phyloP scores from a whole-genome alignment of 2,888 invertebrate species.

The Volucella bombylans region DNA sequence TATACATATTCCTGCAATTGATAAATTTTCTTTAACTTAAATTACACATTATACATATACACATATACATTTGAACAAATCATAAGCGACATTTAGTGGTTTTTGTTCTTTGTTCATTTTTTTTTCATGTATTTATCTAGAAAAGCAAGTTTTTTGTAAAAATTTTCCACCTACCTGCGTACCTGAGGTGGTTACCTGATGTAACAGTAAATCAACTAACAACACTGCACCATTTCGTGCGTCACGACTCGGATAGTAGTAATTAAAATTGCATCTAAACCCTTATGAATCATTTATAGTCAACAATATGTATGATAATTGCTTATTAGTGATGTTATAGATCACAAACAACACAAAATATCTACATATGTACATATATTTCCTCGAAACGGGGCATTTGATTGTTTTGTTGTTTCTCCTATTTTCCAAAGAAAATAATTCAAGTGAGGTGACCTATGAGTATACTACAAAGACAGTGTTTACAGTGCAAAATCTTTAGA shows the following conservation, averaged over 20 bases:
- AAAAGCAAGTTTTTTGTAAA: background rate
- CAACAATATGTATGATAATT: slow-evolving; percentile 27
- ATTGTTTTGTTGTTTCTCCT: slow-evolving; percentile 8
- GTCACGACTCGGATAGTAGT: slow-evolving; percentile 20
- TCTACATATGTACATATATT: background rate
- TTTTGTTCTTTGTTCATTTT: background rate
- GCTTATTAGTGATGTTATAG: slow-evolving; percentile 5
- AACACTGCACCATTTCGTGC: slow-evolving; percentile 11
- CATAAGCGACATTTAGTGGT: background rate
- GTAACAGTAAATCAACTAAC: background rate
- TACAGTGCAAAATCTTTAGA: too few species aligned
- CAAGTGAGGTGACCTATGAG: too few species aligned
- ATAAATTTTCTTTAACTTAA: background rate
- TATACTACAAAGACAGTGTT: too few species aligned
- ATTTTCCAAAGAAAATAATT: background rate
- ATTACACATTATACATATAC: too few species aligned
- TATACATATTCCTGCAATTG: too few species aligned
- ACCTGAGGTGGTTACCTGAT: background rate
- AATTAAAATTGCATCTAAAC: slow-evolving; percentile 18
- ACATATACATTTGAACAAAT: too few species aligned
- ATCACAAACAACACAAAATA: slow-evolving; percentile 22
- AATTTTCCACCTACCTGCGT: slow-evolving; percentile 2
- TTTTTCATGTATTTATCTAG: background rate
- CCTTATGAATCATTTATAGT: slow-evolving; percentile 52
- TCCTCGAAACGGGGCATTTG: too few species aligned